Base-by-base conservation (phyloP, 2,113 vertebrate genomes). In the Gobiocypris rarus region DNA sequence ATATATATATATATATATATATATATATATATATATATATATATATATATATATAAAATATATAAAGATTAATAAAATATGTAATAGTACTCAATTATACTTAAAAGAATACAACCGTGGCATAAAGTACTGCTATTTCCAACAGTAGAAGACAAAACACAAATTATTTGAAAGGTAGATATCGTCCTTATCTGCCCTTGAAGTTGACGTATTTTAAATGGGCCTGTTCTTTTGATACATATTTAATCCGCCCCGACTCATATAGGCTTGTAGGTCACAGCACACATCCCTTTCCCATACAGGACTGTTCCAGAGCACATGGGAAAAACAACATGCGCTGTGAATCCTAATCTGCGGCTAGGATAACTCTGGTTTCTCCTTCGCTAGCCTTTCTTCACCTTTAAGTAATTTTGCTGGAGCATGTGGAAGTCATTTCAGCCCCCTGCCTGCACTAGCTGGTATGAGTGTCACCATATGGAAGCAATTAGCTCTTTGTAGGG, bases 381-480 rank as follows among this genome's bases (percentile, higher is more conserved):
- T 59, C 74, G 41, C 74, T 76, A 70, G 67, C 52, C 26, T 82
- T 52, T 83, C 80, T 87, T 76, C 58, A 84, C 83, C 86, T 89
- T 82, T 63, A 83, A 83, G 76, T 78, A 73, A 74, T 86, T 89
- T 89, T 69, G 77, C 58, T 43, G 9, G 58, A 87, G 75, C 89
- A 90, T 90, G 90, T 91, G 90, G 86, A 91, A 90, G 81, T 91
- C 83, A 91, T 91, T 90, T 87, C 82, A 86, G n/a, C 58, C 65
- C 71, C 84, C 83, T 70, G 88, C 73, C 81, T 82, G 76, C 81
- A 70, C 84, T 82, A 86, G 75, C 79, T 85, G 84, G 84, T 88
- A 69, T 56, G 75, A 88, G 86, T 85, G 87, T 86, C 79, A 58
- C 85, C 89, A 89, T 86, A 89, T 88, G 87, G 85, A 91, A 90